Base-by-base conservation (phyloP, 2,113 vertebrate genomes). In the Lycocorax pyrrhopterus region DNA sequence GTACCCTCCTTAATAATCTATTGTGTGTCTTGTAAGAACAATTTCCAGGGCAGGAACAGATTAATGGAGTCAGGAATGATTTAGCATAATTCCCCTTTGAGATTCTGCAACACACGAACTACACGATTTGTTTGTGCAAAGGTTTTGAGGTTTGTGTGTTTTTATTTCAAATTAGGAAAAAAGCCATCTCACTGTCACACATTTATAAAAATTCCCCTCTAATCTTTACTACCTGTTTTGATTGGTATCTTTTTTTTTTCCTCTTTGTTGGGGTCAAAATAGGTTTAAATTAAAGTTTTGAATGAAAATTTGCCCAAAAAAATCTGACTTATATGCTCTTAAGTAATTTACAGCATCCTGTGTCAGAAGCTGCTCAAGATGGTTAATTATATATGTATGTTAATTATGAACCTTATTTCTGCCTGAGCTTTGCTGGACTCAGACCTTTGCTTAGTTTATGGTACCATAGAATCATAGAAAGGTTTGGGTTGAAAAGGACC, bases 211-310 rank as follows among this genome's bases (percentile, higher is more conserved):
- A 22, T 32, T 29, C 11, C 13, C 13, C 58, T 46, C 29, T 76
- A 69, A 44, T 12, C 8, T 33, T 25, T 47, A 23, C 21, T 41
- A 35, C 16, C 8, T 53, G 4, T 68, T 78, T 85, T 4, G 3
- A 29, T 32, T 19, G 16, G 16, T 75, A 47, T 35, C 9, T 30
- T 0, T 13, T 52, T 0, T 52, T 32, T 6, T 0, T 1, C 2
- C 3, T 30, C 16, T 66, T 60, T 49, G 37, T 35, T n/a, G 7
- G 30, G 9, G 13, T 76, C 23, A 85, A 88, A 90, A 62, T 27
- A 79, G 8, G 20, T 83, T 85, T 59, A 59, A 59, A 25, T 25
- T 26, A 66, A 91, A 64, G 15, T 51, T 89, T 68, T 10, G 58
- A 37, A 35, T 69, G 8, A 58, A 51, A 83, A 58, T 41, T 33